phyloP scores from a whole-genome alignment of 2,888 invertebrate genomes.

The Artemia sinica region DNA sequence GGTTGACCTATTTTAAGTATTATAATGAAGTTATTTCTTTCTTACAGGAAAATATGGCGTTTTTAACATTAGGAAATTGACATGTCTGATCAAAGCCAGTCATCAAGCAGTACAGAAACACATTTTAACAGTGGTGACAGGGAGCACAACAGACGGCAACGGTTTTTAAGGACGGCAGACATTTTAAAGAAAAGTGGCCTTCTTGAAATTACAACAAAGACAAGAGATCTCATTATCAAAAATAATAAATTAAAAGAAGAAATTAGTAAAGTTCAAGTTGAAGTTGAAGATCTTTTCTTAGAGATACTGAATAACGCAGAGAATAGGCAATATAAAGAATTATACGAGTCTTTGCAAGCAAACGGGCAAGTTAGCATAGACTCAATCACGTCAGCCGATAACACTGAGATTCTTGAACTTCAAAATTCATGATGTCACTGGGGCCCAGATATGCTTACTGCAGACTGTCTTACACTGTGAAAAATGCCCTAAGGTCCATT shows the following conservation, averaged over 20 bases:
- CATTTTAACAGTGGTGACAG: background rate
- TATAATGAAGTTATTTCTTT: too few relatives aligned
- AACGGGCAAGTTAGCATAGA: conserved; percentile 7
- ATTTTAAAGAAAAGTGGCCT: conserved; percentile 12
- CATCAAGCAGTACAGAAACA: conserved; percentile 3
- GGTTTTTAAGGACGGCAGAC: conserved; percentile 1
- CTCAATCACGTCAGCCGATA: conserved; percentile 6
- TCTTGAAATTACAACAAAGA: background rate
- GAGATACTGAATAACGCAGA: background rate
- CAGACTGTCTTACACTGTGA: too few relatives aligned
- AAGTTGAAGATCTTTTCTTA: background rate
- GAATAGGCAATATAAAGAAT: conserved; percentile 2
- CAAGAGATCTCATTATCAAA: conserved; percentile 7
- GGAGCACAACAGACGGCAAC: conserved; percentile 7
- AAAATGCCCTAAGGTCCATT: too few relatives aligned
- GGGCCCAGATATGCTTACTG: background rate
- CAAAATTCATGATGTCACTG: background rate
- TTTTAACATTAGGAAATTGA: too few relatives aligned
- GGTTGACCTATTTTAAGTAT: too few relatives aligned
- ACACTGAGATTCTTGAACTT: conserved; percentile 1
- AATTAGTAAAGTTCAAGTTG: background rate
- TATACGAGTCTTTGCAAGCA: conserved; percentile 6
- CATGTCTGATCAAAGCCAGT: conserved; percentile 8
- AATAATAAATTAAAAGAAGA: background rate
- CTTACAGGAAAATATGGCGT: too few relatives aligned